Conservation (phyloP, 2,797 vertebrate species). For the Cryptoblepharus egeriae region DNA sequence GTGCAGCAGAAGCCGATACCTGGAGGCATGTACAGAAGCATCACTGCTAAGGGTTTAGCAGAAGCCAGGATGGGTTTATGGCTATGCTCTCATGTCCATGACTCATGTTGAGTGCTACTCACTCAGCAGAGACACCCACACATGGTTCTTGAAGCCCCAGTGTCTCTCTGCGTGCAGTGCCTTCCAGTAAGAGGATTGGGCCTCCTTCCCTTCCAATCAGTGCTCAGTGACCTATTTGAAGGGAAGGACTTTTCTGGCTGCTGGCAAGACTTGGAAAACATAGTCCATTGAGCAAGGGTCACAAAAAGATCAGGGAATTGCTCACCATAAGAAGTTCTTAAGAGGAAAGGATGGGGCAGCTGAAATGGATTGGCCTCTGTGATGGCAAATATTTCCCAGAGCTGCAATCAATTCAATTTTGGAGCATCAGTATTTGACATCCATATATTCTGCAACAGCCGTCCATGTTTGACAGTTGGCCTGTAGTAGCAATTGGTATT, state of each 20-base stretch:
- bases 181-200: neutral
- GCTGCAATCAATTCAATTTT: no score
- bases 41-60: neutral
- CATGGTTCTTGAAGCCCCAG: neutral
- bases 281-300: neutral
- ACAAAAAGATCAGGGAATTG: neutral
- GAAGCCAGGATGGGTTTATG: neutral
- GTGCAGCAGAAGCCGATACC: no score
- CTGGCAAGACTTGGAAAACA: neutral
- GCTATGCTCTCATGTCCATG: neutral
- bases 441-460: neutral
- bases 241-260: neutral
- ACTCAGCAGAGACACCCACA: neutral
- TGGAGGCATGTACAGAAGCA: neutral
- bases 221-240: neutral
- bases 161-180: neutral
- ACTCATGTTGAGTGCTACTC: neutral
- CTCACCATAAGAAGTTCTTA: neutral
- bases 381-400: neutral
- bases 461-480: neutral
- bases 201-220: neutral
- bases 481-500: neutral
- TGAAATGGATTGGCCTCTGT: neutral
- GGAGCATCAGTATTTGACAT: no score
- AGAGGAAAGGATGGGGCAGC: neutral